Evolutionary conservation across 1,140 invertebrate genomes (phyloP).

Genomic region (Parasteatoda tepidariorum): DNA sequence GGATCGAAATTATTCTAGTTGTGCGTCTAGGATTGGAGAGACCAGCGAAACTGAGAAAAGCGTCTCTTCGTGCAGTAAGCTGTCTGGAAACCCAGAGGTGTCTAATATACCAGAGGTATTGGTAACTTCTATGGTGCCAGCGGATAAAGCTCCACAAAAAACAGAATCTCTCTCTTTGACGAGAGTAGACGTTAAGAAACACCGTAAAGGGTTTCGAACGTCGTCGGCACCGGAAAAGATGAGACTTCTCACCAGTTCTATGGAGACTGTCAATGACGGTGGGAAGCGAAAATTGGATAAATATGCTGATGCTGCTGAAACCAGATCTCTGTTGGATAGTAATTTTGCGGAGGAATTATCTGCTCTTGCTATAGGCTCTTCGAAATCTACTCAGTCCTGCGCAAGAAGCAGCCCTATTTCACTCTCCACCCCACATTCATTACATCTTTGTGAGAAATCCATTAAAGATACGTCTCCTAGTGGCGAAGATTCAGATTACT

Average conservation of each 20-base stretch:
- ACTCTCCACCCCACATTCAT: slow-evolving; percentile 62
- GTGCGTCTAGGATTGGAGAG: slow-evolving; percentile 5
- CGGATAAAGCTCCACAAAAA: slow-evolving; percentile 44
- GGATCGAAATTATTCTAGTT: slow-evolving; percentile 47
- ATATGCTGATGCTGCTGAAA: slow-evolving; percentile 50
- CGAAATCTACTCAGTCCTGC: slow-evolving; percentile 32
- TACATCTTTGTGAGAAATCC: slow-evolving; percentile 62
- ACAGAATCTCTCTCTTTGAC: slow-evolving; percentile 47
- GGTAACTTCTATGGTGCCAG: slow-evolving; percentile 20
- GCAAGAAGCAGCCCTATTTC: slow-evolving; percentile 55
- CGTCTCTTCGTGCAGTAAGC: slow-evolving; percentile 4
- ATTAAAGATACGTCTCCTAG: slow-evolving; percentile 61
- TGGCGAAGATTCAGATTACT: slow-evolving; percentile 64
- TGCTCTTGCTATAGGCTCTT: slow-evolving; percentile 3
- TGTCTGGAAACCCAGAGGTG: slow-evolving; percentile 5
- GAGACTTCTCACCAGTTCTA: slow-evolving; percentile 47
- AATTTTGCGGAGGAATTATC: slow-evolving; percentile 44
- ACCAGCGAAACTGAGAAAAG: slow-evolving; percentile 22
- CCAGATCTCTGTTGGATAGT: slow-evolving; percentile 55
- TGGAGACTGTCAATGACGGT: slow-evolving; percentile 54
- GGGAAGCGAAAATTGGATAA: slow-evolving; percentile 51
- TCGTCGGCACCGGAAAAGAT: slow-evolving; percentile 59
- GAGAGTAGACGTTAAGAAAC: slow-evolving; percentile 39
- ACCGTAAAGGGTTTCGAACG: slow-evolving; percentile 51
- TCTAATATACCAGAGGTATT: slow-evolving; percentile 47